Base-by-base conservation (phyloP, 1,140 invertebrate genomes). In the Platorchestia sp. region DNA sequence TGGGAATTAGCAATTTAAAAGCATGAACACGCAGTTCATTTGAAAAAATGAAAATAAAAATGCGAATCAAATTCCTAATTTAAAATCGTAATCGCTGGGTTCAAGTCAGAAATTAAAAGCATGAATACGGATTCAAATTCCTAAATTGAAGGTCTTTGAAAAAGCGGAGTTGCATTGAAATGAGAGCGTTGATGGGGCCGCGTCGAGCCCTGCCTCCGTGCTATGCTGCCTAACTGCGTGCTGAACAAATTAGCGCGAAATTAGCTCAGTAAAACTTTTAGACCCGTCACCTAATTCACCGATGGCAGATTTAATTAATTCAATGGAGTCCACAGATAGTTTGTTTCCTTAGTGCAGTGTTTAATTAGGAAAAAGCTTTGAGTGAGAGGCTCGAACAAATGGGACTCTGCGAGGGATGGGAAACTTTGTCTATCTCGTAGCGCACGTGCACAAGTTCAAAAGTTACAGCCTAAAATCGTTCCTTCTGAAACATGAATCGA, bases 301-400 rank as follows among this genome's bases (percentile, higher is more conserved):
- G 91, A 93, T 93, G 91, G 91, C 91, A 93, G 91, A 44, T 93
- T 93, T 93, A 93, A 93, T 93, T 93, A 93, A 93, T 93, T 93
- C 91, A 93, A 93, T 93, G 91, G 91, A 93, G 91, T 93, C 91
- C 91, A 93, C 91, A 93, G 91, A 93, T 93, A 93, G 91, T 93
- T 93, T 93, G 91, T 47, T 93, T 93, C 91, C 91, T 93, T 93
- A 93, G 87, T 93, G 43, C 91, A 45, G 45, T 45, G 91, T 93
- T 93, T 93, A 93, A 93, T 93, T 93, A 93, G 91, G 59, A 93
- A 93, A 93, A 47, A 22, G 91, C 45, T 45, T 47, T 45, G 91
- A 93, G 91, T 93, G 91, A 93, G 87, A 89, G 87, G 59, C 10
- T 75, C 59, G 59, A 75, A 75, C 59, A 75, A 75, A 75, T 75